Evolutionary conservation across 2,113 vertebrate genomes (phyloP).

Genomic region (Saccopteryx bilineata): DNA sequence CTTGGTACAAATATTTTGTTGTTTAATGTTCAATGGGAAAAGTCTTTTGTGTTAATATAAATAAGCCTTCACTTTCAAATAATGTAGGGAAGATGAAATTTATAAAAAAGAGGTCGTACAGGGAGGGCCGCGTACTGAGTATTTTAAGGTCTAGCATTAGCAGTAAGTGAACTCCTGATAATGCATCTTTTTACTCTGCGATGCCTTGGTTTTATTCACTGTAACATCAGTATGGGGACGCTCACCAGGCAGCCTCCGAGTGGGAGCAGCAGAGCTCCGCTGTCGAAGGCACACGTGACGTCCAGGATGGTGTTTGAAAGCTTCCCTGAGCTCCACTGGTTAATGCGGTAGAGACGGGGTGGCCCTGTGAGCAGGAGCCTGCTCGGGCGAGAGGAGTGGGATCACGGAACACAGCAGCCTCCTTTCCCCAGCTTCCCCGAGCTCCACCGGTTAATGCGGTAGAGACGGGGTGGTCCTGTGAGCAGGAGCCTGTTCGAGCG

Average conservation of each 20-base stretch:
- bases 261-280: neutral
- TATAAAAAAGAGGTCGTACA: neutral
- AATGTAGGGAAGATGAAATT: neutral
- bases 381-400: neutral
- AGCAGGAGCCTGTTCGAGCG: neutral
- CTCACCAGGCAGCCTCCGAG: neutral
- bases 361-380: too few species aligned
- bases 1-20: neutral
- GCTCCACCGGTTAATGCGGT: too few species aligned
- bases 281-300: neutral
- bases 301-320: neutral
- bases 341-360: too few species aligned
- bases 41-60: neutral
- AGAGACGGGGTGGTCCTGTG: too few species aligned
- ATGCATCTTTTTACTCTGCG: neutral
- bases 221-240: neutral
- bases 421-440: neutral
- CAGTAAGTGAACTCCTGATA: neutral
- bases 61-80: neutral
- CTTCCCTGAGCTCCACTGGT: fast-evolving
- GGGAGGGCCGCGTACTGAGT: neutral
- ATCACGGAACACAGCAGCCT: neutral
- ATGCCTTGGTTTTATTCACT: neutral
- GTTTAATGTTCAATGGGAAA: neutral
- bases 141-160: neutral